Base-by-base conservation (phyloP, 1,140 invertebrate species). In the Cydia amplana region DNA sequence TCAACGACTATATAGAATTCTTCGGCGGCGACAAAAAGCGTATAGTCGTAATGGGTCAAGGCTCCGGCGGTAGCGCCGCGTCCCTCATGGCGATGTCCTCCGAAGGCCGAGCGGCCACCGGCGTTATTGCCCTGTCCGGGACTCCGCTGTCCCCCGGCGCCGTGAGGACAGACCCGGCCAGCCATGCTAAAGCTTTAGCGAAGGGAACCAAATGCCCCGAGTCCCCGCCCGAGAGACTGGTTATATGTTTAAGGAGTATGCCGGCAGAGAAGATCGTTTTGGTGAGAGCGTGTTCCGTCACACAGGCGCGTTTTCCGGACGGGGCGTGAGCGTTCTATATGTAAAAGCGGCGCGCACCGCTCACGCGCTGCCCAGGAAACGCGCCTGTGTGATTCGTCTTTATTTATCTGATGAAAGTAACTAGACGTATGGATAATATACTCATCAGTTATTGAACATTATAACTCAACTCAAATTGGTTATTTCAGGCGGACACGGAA, bases 21-120 rank as follows among this genome's bases (percentile, higher is more conserved):
- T 97, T 97, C 80, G 96, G 96, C 6, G 96, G 96, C 18, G 95
- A 97, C 84, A 93, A 94, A 0, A 88, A 94, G 3, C 93, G 93
- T 74, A 93, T 97, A 43, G 94, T 95, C 1, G 91, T 96, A 3
- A 94, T 96, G 87, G 96, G 96, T 0, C 95, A 96, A 82, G 96
- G 95, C 5, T 94, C 95, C 3, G 96, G 96, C 1, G 95, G 95
- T 0, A 95, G 94, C 84, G 93, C 94, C 36, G 95, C 95, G 18
- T 92, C 94, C 0, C 86, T 95, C 65, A 72, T 96, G 4, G 90
- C 94, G 0, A 77, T 95, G 79, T 95, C 95, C 5, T 80, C 83
- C 6, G 87, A 90, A 79, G 88, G 86, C 2, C 85, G 88, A 6
- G 83, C 78, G 9, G 85, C 95, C 1, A 93, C 92, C 25, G 95